These are phyloP conservation scores for Alligator mississippiensis DNA, from an alignment of 2,113 vertebrate species.

Conservation along the genomic window DNA sequence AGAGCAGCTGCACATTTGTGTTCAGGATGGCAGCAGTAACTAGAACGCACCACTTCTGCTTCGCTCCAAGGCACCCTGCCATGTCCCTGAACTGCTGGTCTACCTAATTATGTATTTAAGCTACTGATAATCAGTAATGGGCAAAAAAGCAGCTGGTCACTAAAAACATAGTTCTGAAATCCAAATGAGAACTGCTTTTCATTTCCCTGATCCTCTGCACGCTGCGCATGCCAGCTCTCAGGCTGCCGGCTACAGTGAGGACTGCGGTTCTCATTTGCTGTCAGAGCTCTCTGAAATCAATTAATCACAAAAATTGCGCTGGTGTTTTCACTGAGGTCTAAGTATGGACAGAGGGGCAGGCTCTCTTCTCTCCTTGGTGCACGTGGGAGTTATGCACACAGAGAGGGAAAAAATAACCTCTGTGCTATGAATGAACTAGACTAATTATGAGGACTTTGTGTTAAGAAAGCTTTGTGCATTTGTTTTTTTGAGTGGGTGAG, in stretches of 20 bases:
- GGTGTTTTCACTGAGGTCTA: background rate
- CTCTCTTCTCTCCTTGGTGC: background rate
- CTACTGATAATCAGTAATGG: background rate
- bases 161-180: background rate
- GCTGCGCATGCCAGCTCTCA: background rate
- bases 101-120: too few species aligned
- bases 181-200: background rate
- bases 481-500: background rate
- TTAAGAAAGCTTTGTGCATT: background rate
- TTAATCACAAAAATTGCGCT: fast-evolving
- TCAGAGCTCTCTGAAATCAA: background rate
- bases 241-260: background rate
- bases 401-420: background rate
- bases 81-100: too few species aligned
- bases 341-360: background rate
- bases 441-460: background rate
- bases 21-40: too few species aligned
- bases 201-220: background rate
- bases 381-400: background rate
- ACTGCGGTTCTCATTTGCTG: background rate
- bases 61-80: too few species aligned
- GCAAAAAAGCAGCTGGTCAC: background rate
- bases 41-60: too few species aligned
- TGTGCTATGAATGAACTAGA: background rate
- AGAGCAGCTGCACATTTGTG: too few species aligned